phyloP scores from a whole-genome alignment of 2,888 invertebrate species.

The Nineta flava region DNA sequence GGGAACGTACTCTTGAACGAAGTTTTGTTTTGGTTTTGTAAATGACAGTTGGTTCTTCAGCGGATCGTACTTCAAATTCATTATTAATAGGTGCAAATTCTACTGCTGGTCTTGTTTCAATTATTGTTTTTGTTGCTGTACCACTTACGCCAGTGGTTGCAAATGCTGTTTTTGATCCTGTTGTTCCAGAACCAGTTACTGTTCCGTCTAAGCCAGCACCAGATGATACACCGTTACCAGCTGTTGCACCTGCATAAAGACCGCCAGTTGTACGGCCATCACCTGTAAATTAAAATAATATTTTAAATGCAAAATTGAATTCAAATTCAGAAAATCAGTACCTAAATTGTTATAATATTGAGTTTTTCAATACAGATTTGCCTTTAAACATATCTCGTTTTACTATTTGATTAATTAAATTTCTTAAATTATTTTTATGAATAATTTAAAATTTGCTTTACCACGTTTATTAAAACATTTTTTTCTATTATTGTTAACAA shows the following conservation, averaged over 20 bases:
- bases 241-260: conserved; percentile 41
- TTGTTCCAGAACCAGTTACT: conserved; percentile 22
- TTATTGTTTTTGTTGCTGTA: conserved; percentile 5
- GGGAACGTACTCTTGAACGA: neutral
- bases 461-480: too few species aligned
- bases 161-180: conserved; percentile 17
- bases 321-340: neutral
- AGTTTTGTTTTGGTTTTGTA: neutral
- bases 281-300: conserved; percentile 7
- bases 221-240: conserved; percentile 36
- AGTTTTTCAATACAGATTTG: neutral
- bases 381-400: too few species aligned
- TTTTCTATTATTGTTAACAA: too few species aligned
- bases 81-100: conserved; percentile 10
- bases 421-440: too few species aligned
- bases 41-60: conserved; percentile 8
- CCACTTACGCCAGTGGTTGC: conserved; percentile 13
- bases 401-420: too few species aligned
- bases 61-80: conserved; percentile 10
- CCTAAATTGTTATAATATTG: neutral
- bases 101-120: conserved; percentile 9
- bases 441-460: too few species aligned
- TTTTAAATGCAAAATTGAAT: neutral
- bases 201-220: conserved; percentile 35
- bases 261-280: conserved; percentile 28